Evolutionary conservation across 1,140 invertebrate species (phyloP).

Genomic region (Euura saliciscinereae): DNA sequence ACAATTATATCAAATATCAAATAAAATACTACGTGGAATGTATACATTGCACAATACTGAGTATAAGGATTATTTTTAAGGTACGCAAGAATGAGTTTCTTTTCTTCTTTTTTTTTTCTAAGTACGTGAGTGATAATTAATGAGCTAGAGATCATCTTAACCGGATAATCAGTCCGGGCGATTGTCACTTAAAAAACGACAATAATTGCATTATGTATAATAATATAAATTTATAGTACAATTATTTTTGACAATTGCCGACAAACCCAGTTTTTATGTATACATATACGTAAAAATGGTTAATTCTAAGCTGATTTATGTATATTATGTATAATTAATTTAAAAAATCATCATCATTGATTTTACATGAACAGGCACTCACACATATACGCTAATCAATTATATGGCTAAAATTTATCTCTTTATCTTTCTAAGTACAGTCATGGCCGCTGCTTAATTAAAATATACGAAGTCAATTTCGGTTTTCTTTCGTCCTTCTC

Average conservation of each 20-base stretch:
- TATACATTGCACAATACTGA: conserved; percentile 57
- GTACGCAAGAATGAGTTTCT: conserved; percentile 35
- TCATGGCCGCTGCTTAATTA: conserved; percentile 55
- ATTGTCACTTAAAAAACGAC: neutral
- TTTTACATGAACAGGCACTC: conserved; percentile 54
- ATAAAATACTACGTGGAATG: conserved; percentile 48
- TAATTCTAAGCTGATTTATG: conserved; percentile 33
- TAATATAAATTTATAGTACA: neutral
- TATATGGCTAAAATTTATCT: conserved; percentile 45
- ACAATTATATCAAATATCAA: conserved; percentile 26
- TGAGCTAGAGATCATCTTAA: conserved; percentile 46
- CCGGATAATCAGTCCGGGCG: conserved; percentile 13
- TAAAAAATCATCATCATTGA: conserved; percentile 11
- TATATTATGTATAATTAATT: neutral
- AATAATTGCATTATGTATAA: neutral
- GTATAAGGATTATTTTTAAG: conserved; percentile 32
- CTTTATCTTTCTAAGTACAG: conserved; percentile 44
- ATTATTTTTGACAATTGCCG: conserved; percentile 9
- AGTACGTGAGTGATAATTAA: conserved; percentile 24
- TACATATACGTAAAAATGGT: neutral
- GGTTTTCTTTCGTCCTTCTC: no score
- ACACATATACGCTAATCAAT: conserved; percentile 54
- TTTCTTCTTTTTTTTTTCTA: neutral
- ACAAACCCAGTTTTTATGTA: neutral
- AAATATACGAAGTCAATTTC: conserved; percentile 36